Evolutionary conservation across 1,140 invertebrate species (phyloP).

Genomic region (Drosophila miranda): DNA sequence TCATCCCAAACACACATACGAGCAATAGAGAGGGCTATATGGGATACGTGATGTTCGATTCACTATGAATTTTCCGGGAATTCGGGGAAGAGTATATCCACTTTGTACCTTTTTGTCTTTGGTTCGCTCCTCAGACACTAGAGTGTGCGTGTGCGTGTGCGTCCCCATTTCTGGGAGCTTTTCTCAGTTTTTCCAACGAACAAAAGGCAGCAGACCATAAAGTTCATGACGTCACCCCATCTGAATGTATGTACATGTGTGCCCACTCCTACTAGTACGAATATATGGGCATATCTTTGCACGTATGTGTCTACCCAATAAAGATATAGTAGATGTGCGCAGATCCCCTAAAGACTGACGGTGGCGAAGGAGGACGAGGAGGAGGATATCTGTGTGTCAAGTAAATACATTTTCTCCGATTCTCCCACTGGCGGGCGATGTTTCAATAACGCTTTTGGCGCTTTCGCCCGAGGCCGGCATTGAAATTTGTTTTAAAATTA

Average conservation of each 20-base stretch:
- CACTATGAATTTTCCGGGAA: too few species aligned
- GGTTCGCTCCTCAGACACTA: background rate
- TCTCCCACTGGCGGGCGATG: constrained; percentile 34
- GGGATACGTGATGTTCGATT: too few species aligned
- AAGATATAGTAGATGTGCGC: background rate
- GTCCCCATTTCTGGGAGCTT: constrained; percentile 17
- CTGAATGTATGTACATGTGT: constrained; percentile 1
- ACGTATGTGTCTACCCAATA: constrained; percentile 13
- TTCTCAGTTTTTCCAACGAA: constrained; percentile 48
- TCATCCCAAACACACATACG: too few species aligned
- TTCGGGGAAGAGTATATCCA: background rate
- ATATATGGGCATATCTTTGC: background rate
- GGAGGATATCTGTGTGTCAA: constrained; percentile 23
- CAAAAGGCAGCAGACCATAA: constrained; percentile 62
- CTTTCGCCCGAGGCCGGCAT: constrained; percentile 66
- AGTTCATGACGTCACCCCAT: constrained; percentile 55
- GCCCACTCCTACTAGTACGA: constrained; percentile 12
- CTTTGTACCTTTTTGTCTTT: constrained; percentile 4
- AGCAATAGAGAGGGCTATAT: too few species aligned
- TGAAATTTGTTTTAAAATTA: constrained; percentile 77
- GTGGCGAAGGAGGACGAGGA: background rate
- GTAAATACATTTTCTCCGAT: constrained; percentile 63
- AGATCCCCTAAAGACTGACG: background rate
- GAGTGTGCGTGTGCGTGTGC: constrained; percentile 7
- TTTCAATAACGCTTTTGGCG: constrained; percentile 45